A percentile compares a stretch with the other conserved stretches of the same genome.
Conservation (phyloP, 2,797 vertebrate species). For the Enteromius unitaeniatus region DNA sequence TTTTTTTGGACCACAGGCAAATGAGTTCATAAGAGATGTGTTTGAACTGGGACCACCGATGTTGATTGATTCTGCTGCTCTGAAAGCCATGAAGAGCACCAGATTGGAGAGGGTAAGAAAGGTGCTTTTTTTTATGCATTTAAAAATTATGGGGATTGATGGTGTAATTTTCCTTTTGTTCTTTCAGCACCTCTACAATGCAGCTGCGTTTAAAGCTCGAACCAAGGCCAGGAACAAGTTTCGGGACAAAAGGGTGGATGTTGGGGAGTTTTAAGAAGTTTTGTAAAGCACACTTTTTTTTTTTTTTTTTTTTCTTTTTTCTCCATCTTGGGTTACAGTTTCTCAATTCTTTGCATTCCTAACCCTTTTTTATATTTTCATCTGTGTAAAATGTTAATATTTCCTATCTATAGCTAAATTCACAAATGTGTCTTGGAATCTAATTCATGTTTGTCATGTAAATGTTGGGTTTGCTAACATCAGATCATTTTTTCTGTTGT, state of each 20-base stretch:
- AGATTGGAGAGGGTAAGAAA: slow-evolving; percentile 91
- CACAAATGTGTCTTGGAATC: neutral
- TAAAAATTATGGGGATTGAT: neutral
- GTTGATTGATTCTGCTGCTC: slow-evolving; percentile 88
- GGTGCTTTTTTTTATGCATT: neutral
- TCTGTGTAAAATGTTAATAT: slow-evolving; percentile 10
- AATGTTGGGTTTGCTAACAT: neutral
- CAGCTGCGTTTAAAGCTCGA: slow-evolving; percentile 96
- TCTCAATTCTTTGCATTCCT: slow-evolving; percentile 27
- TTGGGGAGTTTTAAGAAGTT: slow-evolving; percentile 89
- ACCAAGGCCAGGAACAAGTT: slow-evolving; percentile 97
- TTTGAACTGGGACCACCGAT: slow-evolving; percentile 96
- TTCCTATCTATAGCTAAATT: neutral
- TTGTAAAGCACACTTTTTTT: neutral
- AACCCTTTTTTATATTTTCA: neutral
- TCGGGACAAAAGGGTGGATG: slow-evolving; percentile 95
- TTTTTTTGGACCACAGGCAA: slow-evolving; percentile 79
- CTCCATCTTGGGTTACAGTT: neutral
- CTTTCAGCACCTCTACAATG: slow-evolving; percentile 93
- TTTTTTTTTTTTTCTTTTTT: neutral
- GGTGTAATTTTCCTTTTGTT: neutral
- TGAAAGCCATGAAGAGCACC: slow-evolving; percentile 96
- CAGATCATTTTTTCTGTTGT: neutral
- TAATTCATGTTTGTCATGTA: slow-evolving; percentile 30
- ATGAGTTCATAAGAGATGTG: slow-evolving; percentile 95